Percentiles rank a stretch among this genome's conserved stretches.
Conservation (phyloP, 2,888 invertebrate genomes). For the Glaucopsyche alexis region DNA sequence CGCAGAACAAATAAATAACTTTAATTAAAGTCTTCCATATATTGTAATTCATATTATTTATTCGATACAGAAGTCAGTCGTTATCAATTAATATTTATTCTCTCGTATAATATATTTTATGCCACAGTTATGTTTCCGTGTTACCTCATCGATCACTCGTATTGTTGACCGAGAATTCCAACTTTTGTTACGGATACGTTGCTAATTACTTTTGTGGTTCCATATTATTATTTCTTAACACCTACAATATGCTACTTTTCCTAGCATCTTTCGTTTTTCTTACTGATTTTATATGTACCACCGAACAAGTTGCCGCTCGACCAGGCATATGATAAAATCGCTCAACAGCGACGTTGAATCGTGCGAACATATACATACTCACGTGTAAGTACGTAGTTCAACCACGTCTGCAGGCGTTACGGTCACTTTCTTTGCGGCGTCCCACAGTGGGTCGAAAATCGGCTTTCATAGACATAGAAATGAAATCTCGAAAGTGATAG, state of each 20-base stretch:
- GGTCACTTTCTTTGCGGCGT: too few relatives aligned
- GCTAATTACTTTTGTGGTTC: conserved; percentile 38
- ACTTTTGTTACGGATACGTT: conserved; percentile 33
- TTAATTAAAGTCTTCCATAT: conserved; percentile 22
- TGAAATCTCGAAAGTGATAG: too few relatives aligned
- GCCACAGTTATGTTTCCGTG: conserved; percentile 23
- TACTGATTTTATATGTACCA: too few relatives aligned
- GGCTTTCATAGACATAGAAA: too few relatives aligned
- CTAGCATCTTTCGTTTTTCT: too few relatives aligned
- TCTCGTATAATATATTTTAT: conserved; percentile 27
- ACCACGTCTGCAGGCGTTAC: too few relatives aligned
- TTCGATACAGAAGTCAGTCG: conserved; percentile 30
- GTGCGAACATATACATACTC: too few relatives aligned
- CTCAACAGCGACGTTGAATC: too few relatives aligned
- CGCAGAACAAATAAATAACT: conserved; percentile 21
- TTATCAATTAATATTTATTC: conserved; percentile 32
- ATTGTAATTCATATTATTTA: conserved; percentile 26
- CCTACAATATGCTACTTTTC: not conserved
- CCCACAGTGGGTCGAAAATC: too few relatives aligned
- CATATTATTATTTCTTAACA: conserved; percentile 26
- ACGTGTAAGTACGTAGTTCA: too few relatives aligned
- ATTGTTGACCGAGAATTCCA: conserved; percentile 37
- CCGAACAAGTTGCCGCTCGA: too few relatives aligned
- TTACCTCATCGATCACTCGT: conserved; percentile 37
- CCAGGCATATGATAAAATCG: too few relatives aligned